Conservation (phyloP, 2,888 invertebrate genomes). For the Dryobotodes eremita region DNA sequence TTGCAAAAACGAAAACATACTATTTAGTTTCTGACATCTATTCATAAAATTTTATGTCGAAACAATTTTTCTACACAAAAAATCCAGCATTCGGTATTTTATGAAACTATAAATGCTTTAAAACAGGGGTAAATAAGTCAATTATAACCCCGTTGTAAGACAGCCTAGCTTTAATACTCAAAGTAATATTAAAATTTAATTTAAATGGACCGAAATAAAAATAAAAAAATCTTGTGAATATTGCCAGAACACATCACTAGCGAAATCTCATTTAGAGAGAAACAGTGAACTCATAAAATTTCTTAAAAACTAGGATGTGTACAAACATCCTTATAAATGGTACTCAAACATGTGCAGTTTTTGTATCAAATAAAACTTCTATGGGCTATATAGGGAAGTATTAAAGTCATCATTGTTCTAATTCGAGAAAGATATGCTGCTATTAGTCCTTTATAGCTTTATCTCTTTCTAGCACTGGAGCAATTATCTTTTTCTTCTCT, state of each 20-base stretch:
- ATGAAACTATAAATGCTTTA: slow-evolving; percentile 36
- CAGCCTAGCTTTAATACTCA: neutral
- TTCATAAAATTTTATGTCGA: neutral
- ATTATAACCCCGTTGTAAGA: neutral
- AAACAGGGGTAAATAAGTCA: neutral
- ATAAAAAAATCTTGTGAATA: slow-evolving; percentile 5
- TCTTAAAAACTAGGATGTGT: slow-evolving; percentile 34
- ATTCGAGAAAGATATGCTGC: slow-evolving; percentile 6
- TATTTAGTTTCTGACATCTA: neutral
- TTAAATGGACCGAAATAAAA: slow-evolving; percentile 14
- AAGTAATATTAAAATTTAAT: neutral
- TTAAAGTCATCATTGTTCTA: neutral
- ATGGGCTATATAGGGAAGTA: neutral
- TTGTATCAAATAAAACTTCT: slow-evolving; percentile 48
- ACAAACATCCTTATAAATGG: slow-evolving; percentile 16
- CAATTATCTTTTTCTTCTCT: neutral
- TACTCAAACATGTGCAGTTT: slow-evolving; percentile 35
- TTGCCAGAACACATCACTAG: slow-evolving; percentile 3
- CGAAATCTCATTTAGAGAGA: neutral
- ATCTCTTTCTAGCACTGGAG: neutral
- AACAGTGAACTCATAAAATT: slow-evolving; percentile 17
- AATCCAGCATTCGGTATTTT: neutral
- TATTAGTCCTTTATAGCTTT: slow-evolving; percentile 5
- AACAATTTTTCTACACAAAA: neutral
- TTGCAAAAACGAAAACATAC: slow-evolving; percentile 47